Evolutionary conservation across 2,797 vertebrate species (phyloP), one percentile per base, ranked within the genome.

Genomic region (Danio jaintianensis): DNA sequence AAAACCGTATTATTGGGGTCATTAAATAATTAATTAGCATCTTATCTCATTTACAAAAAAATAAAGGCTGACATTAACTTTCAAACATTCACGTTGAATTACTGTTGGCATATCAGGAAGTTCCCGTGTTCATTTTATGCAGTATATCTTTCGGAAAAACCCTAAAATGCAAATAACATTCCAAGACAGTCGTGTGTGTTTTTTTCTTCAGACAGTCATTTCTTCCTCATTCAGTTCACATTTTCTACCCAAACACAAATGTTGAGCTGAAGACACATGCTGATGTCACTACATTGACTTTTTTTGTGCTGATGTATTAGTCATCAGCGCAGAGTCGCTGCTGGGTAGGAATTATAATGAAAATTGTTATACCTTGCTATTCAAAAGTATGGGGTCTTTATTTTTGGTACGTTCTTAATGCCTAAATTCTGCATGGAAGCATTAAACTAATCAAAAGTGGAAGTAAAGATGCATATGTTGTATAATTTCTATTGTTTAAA

Each of bases 221-320:
- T 61, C 13, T 59, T 78, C 66, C n/a, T 59, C 8, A 7, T 78
- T 77, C 62, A 56, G 20, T 22, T 12, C 15, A 0, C 3, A 56
- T 67, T n/a, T 43, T 38, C n/a, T 59, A 61, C n/a, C 42, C 47
- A 15, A 56, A 77, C 42, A 68, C 63, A 68, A 77, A 36, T 42
- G 15, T 1, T 74, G n/a, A 59, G 20, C 0, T 11, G 40, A 7
- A 50, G 9, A 75, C 45, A 55, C 36, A 59, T 48, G 20, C 29
- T 20, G 38, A 0, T 20, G 29, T 38, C 58, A 29, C 50, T 70
- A 36, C 58, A 11, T 50, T 79, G 45, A 62, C 56, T 22, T 69
- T 45, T 55, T 56, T 73, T 73, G 36, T 5, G 6, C 38, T 78
- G 12, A 36, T n/a, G 22, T 22, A 40, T 52, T 63, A 50, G 76